Evolutionary conservation across 1,140 invertebrate species (phyloP), one percentile per base, ranked within the genome.

Genomic region (Cardiocondyla obscurior): DNA sequence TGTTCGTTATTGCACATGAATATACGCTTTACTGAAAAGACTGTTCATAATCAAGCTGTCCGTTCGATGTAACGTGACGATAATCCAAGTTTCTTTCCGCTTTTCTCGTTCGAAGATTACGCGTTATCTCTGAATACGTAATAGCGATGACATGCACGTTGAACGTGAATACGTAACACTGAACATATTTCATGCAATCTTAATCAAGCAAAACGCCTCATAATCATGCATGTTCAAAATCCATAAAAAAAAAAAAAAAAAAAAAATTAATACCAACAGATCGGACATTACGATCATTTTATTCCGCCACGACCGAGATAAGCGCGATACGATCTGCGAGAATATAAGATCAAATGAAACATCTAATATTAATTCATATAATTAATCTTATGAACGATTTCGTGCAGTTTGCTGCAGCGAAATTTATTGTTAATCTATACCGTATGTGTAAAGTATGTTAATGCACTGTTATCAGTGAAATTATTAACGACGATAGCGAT

Each of bases 261-360:
- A 22, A 36, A 72, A 55, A 72, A n/a, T 44, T 25, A 19, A 49
- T 30, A 49, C 25, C 19, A 19, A 70, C 46, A 36, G 46, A 53
- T 53, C 28, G 28, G n/a, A 51, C 7, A 10, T 70, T 67, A 46
- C 16, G 5, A 62, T 7, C 14, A 8, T 8, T 30, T 69, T 49
- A 69, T 49, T 28, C 44, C 30, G 16, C 46, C 22, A 19, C 19
- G 36, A 16, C 14, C 46, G 19, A 49, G 46, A 39, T 36, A 55
- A 72, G 36, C 19, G 33, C 3, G 49, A 72, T 72, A 55, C 30
- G 1, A 70, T 53, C 22, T 72, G 10, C n/a, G 14, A 72, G 14
- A 72, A 14, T 53, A 72, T 36, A 72, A 55, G 49, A 72, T 70
- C 36, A 70, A 33, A 36, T 53, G 16, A n/a, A n/a, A n/a, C n/a